Percentiles rank a stretch among this genome's conserved stretches.
Evolutionary conservation across 1,140 invertebrate genomes (phyloP).

Genomic region (Caenorhabditis inopinata): DNA sequence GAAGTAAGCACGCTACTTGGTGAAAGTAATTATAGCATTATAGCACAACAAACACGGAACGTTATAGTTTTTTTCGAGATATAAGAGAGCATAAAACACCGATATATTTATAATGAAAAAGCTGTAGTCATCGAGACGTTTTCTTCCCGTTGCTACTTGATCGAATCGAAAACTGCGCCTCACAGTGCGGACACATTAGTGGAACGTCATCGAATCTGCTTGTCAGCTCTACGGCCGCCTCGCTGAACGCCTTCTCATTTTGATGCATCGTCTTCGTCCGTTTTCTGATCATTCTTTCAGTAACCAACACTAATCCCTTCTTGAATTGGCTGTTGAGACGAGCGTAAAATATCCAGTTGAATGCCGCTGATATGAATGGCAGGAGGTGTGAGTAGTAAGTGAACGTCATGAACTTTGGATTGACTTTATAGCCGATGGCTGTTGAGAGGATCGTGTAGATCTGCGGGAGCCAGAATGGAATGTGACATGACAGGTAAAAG

Average conservation of each 20-base stretch:
- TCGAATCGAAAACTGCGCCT: not conserved
- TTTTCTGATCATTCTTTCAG: conserved; percentile 45
- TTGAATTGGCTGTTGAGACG: conserved; percentile 47
- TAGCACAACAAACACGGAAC: not conserved
- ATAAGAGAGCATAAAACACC: not conserved
- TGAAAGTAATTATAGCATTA: not conserved
- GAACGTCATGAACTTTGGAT: conserved; percentile 12
- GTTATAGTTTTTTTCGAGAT: not conserved
- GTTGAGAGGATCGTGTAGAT: not conserved
- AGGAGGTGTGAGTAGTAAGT: conserved; percentile 41
- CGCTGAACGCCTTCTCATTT: not conserved
- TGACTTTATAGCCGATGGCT: not conserved
- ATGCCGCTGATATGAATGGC: conserved; percentile 42
- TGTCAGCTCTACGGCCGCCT: not conserved
- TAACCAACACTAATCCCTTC: conserved; percentile 46
- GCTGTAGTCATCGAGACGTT: not conserved
- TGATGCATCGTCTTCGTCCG: conserved; percentile 28
- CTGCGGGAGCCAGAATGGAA: conserved; percentile 44
- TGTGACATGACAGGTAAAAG: conserved; percentile 39
- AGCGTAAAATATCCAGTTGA: conserved; percentile 47
- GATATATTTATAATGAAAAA: not conserved
- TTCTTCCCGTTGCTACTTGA: conserved; percentile 11
- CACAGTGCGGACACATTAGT: conserved; percentile 10
- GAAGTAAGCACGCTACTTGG: not conserved
- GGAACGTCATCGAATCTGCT: not conserved